A percentile compares a stretch with the other conserved stretches of the same genome.
These are phyloP conservation scores for Meles meles DNA, from an alignment of 2,113 vertebrate species.

Conservation along the genomic window DNA sequence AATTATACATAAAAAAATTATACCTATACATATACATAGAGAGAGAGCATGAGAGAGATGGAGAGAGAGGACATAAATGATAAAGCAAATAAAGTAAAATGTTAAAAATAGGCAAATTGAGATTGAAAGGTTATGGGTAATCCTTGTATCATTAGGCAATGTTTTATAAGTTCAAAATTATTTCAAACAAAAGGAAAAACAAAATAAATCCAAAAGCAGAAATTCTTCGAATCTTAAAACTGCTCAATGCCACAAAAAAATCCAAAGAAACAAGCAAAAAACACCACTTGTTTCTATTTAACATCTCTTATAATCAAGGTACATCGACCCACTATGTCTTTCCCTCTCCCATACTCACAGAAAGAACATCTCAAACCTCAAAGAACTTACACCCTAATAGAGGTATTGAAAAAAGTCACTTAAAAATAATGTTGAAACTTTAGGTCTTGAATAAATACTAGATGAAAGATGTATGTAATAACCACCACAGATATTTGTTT, in stretches of 20 bases:
- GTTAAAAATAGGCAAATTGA: not conserved
- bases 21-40: not conserved
- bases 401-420: not conserved
- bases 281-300: not conserved
- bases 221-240: not conserved
- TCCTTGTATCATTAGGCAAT: not conserved
- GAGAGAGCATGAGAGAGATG: not conserved
- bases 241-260: not conserved
- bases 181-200: not conserved
- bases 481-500: not conserved
- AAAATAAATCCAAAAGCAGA: not conserved
- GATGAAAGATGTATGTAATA: not conserved
- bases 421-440: not conserved
- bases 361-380: not conserved
- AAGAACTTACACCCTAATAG: not conserved
- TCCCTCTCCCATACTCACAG: fast-evolving
- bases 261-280: not conserved
- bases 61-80: not conserved
- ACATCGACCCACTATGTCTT: not conserved
- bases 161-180: not conserved
- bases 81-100: not conserved
- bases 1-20: not conserved
- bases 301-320: not conserved
- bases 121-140: not conserved
- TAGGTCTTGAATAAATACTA: not conserved